Conservation (phyloP, 2,113 vertebrate species). For the Peromyscus leucopus region DNA sequence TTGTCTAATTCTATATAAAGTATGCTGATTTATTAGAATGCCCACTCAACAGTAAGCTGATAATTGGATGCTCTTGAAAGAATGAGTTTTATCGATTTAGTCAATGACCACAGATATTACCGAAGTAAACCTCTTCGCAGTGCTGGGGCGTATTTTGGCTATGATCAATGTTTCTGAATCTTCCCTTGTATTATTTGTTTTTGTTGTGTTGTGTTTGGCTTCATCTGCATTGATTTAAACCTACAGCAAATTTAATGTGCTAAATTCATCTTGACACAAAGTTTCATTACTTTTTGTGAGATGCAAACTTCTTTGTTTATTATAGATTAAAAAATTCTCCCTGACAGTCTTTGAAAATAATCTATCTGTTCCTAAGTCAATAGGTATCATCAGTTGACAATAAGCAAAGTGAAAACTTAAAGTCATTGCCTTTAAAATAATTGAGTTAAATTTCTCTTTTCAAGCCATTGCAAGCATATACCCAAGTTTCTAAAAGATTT, state of each 20-base stretch:
- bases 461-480: not conserved
- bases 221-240: slow-evolving; percentile 93
- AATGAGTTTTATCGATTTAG: slow-evolving; percentile 99
- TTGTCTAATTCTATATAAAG: slow-evolving; percentile 92
- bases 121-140: slow-evolving; percentile 94
- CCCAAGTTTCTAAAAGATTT: slow-evolving; percentile 50
- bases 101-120: slow-evolving; percentile 95
- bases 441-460: slow-evolving; percentile 28
- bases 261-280: slow-evolving; percentile 93
- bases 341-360: slow-evolving; percentile 78
- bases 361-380: slow-evolving; percentile 71
- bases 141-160: slow-evolving; percentile 92
- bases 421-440: slow-evolving; percentile 74
- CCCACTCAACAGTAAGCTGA: slow-evolving; percentile 94
- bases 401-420: slow-evolving; percentile 69
- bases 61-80: slow-evolving; percentile 99
- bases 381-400: slow-evolving; percentile 46
- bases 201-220: slow-evolving; percentile 94
- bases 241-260: slow-evolving; percentile 88
- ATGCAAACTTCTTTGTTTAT: slow-evolving; percentile 85
- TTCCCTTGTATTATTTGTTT: slow-evolving; percentile 89
- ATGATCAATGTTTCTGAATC: slow-evolving; percentile 95
- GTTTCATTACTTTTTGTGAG: slow-evolving; percentile 89
- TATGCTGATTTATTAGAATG: slow-evolving; percentile 95
- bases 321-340: slow-evolving; percentile 84